phyloP scores from a whole-genome alignment of 92 coral and sea anemone genomes.

The Desmophyllum pertusum region DNA sequence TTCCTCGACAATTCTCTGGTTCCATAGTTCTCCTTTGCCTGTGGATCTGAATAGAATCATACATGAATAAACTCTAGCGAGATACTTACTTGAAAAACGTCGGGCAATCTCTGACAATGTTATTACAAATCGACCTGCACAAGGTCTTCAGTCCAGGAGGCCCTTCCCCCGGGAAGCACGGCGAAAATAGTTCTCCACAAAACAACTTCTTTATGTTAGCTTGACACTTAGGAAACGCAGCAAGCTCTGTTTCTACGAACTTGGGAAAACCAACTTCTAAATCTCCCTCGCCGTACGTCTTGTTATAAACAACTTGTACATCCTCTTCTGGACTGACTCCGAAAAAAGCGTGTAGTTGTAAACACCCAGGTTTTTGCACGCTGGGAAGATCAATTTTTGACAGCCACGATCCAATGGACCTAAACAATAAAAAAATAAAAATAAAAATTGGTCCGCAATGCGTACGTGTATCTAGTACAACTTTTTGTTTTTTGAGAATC shows the following conservation, averaged over 20 bases:
- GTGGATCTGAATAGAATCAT: neutral
- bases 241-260: neutral
- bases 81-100: conserved; percentile 14
- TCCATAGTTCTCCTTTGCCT: too few species aligned
- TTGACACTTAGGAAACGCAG: conserved; percentile 44
- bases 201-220: conserved; percentile 52
- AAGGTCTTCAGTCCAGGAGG: conserved; percentile 34
- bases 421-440: neutral
- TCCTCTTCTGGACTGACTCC: conserved; percentile 23
- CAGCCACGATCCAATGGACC: conserved; percentile 57
- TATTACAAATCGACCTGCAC: conserved; percentile 51
- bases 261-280: neutral
- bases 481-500: too few species aligned
- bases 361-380: conserved; percentile 54
- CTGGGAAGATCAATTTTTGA: conserved; percentile 59
- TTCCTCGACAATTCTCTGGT: too few species aligned
- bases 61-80: neutral
- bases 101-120: conserved; percentile 47
- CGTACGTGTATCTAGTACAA: too few species aligned
- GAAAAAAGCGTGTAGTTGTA: conserved; percentile 58
- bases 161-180: conserved; percentile 68
- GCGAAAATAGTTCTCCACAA: conserved; percentile 72
- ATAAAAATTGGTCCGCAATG: neutral
- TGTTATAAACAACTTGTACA: conserved; percentile 7
- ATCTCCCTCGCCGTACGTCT: neutral